These are phyloP conservation scores for Atopsyche davidsoni DNA, from an alignment of 1,140 invertebrate species.

Conservation along the genomic window DNA sequence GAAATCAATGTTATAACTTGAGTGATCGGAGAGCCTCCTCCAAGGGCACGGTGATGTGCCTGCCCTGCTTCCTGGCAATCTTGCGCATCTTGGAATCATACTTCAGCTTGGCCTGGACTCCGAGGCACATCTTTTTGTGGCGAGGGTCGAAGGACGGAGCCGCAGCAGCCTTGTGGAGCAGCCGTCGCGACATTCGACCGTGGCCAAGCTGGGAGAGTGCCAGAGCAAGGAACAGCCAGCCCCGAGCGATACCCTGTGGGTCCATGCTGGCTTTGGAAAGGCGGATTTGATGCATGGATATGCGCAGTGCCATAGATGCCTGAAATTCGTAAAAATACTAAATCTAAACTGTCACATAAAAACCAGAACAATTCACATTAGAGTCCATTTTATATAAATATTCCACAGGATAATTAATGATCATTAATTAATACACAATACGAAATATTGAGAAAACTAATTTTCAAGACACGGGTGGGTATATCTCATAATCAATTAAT, in stretches of 20 bases:
- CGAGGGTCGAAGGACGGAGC: conserved; percentile 18
- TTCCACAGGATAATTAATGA: too few relatives aligned
- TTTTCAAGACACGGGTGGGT: too few relatives aligned
- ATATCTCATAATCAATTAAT: too few relatives aligned
- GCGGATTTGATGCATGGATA: conserved; percentile 25
- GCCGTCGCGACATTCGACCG: conserved; percentile 1
- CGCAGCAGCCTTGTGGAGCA: conserved; percentile 14
- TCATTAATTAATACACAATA: too few relatives aligned
- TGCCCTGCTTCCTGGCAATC: not conserved
- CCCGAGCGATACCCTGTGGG: conserved; percentile 18
- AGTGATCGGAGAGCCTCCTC: too few relatives aligned
- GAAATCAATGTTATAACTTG: too few relatives aligned
- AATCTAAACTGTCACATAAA: too few relatives aligned
- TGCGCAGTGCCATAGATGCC: conserved; percentile 25
- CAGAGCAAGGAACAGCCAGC: conserved; percentile 25
- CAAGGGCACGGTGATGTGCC: not conserved
- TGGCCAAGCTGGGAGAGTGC: conserved; percentile 24
- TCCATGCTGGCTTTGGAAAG: conserved; percentile 16
- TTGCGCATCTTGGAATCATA: conserved; percentile 22
- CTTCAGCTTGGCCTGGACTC: conserved; percentile 25
- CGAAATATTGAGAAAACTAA: too few relatives aligned
- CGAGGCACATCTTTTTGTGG: conserved; percentile 25
- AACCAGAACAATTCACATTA: too few relatives aligned
- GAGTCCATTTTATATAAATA: too few relatives aligned
- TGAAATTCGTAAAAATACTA: too few relatives aligned